Evolutionary conservation across 1,140 invertebrate genomes (phyloP).

Genomic region (Macrocentrus cingulum): DNA sequence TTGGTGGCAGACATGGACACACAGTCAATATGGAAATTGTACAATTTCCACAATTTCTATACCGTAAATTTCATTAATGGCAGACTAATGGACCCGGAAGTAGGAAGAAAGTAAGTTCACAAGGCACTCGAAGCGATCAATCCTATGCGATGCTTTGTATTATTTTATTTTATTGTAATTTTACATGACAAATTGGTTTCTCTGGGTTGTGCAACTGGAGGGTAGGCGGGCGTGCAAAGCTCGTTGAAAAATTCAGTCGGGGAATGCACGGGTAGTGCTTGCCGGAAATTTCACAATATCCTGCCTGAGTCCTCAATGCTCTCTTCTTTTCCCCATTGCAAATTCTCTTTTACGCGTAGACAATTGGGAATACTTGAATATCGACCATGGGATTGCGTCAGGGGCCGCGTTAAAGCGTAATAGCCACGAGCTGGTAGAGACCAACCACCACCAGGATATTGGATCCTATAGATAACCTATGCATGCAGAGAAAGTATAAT

Average conservation of each 20-base stretch:
- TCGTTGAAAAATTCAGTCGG: no score
- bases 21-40: conserved; percentile 17
- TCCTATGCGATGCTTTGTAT: background rate
- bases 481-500: no score
- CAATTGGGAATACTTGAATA: background rate
- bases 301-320: background rate
- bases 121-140: conserved; percentile 15
- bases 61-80: conserved; percentile 1
- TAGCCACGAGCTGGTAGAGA: no score
- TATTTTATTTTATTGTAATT: conserved; percentile 4
- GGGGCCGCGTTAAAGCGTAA: conserved; percentile 7
- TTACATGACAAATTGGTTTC: background rate
- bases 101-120: conserved; percentile 10
- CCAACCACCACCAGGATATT: no score
- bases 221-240: no score
- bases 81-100: conserved; percentile 12
- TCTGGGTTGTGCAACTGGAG: no score
- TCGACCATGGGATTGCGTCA: conserved; percentile 58
- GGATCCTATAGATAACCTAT: no score
- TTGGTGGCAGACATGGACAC: conserved; percentile 1
- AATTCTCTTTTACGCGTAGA: conserved; percentile 13
- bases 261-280: no score
- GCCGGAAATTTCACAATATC: background rate
- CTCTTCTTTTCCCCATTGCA: conserved; percentile 9
- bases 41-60: conserved; percentile 10